These are phyloP conservation scores for Machimus rusticus DNA, from an alignment of 2,888 invertebrate species.

Conservation along the genomic window DNA sequence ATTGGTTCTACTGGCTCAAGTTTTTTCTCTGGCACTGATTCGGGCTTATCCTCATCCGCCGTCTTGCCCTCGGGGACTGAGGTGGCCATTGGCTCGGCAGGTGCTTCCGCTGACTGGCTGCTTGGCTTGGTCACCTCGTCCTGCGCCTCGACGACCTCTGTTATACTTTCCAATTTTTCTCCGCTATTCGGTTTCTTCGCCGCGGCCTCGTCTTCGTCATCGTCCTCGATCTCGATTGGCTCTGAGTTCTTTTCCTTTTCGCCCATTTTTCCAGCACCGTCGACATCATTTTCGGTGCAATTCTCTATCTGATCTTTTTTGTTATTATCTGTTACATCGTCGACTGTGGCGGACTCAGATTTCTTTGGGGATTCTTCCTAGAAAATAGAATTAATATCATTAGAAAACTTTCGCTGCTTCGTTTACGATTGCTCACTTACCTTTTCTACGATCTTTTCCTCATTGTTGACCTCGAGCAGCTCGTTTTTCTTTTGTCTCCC, in stretches of 20 bases:
- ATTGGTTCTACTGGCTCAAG: conserved; percentile 55
- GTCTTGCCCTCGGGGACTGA: conserved; percentile 11
- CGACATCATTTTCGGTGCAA: conserved; percentile 8
- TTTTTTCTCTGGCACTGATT: background rate
- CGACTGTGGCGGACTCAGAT: background rate
- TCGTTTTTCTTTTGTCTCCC: conserved; percentile 58
- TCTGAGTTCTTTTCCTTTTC: conserved; percentile 30
- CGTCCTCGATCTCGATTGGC: conserved; percentile 41
- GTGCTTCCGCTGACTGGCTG: background rate
- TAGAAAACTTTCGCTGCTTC: background rate
- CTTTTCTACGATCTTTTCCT: conserved; percentile 47
- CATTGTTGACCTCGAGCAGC: conserved; percentile 47
- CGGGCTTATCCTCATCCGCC: conserved; percentile 38
- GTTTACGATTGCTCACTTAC: background rate
- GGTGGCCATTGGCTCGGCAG: background rate
- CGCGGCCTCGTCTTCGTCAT: conserved; percentile 34
- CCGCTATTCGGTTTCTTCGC: background rate
- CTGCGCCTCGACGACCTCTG: background rate
- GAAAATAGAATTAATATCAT: background rate
- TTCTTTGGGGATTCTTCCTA: conserved; percentile 24
- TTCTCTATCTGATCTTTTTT: conserved; percentile 35
- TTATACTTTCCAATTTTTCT: conserved; percentile 5
- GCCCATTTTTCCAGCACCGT: background rate
- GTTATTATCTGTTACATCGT: conserved; percentile 11
- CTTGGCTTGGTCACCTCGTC: background rate